Evolutionary conservation across 1,140 invertebrate genomes (phyloP), one percentile per base, ranked within the genome.

Genomic region (Drosophila nigrodunni): DNA sequence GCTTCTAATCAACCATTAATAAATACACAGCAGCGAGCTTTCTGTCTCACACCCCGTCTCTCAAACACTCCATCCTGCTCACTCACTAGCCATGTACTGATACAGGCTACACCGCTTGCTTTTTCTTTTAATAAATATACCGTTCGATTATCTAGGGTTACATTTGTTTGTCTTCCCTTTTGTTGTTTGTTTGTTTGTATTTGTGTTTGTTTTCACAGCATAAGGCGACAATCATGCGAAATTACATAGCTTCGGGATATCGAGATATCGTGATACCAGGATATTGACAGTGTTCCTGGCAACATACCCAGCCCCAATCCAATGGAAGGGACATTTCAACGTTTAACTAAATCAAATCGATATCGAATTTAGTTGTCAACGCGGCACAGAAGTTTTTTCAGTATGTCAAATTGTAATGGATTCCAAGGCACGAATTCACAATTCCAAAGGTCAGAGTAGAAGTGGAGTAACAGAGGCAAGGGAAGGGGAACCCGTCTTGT

Each of bases 291-390:
- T 11, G 7, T 18, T 9, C 30, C 15, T 30, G 25, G 25, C 25
- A 30, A 30, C 25, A 30, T 4, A 30, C 25, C 25, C 25, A 4
- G 3, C 25, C 25, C 25, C 25, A 30, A 5, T 30, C 25, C 34
- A 49, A 71, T 81, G 54, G 66, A 72, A 41, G 52, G 58, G 77
- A 71, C 68, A 67, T 77, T 80, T 83, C 58, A 68, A 41, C 80
- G 77, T 77, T 89, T 88, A 87, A 89, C 85, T 89, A 87, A 89
- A 87, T 87, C 82, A 87, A 87, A 87, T 87, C 82, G 82, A 87
- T 87, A 83, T 87, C 77, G 85, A 87, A 87, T 87, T 87, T 83
- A 87, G 83, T 83, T 89, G 82, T 87, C 82, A 87, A 77, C 82
- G 78, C 70, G 77, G 57, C 65, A 46, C 66, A 70, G 37, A 86